phyloP scores from a whole-genome alignment of 2,113 vertebrate genomes.

The Gracilinanus agilis region DNA sequence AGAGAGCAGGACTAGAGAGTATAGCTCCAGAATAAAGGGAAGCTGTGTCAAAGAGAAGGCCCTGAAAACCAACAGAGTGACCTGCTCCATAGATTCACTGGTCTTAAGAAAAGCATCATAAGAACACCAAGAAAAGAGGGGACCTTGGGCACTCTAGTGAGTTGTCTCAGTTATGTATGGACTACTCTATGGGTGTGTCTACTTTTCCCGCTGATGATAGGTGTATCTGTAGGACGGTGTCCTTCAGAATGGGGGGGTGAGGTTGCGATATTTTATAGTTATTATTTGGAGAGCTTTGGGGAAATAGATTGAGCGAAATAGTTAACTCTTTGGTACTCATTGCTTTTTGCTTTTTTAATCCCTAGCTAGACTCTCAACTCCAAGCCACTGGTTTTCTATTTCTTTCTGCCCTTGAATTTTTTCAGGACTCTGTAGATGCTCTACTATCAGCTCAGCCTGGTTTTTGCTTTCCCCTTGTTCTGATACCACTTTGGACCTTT shows the following conservation, averaged over 20 bases:
- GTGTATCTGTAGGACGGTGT: neutral
- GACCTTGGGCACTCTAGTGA: neutral
- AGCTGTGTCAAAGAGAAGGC: neutral
- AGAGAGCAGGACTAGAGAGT: neutral
- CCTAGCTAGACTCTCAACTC: too few species aligned
- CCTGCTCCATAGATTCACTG: neutral
- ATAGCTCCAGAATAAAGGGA: neutral
- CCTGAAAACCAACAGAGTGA: neutral
- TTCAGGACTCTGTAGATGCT: too few species aligned
- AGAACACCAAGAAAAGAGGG: neutral
- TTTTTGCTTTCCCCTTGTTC: too few species aligned
- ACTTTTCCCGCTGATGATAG: neutral
- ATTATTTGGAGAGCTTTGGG: too few species aligned
- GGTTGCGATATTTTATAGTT: neutral
- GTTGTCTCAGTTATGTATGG: neutral
- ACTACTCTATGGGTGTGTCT: neutral
- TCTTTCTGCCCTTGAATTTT: too few species aligned
- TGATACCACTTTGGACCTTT: too few species aligned
- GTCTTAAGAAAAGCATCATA: neutral
- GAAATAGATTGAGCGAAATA: too few species aligned
- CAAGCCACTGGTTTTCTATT: too few species aligned
- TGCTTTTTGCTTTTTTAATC: too few species aligned
- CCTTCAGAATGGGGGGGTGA: neutral
- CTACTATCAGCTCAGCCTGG: too few species aligned
- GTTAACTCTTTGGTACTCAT: too few species aligned